Evolutionary conservation across 2,797 vertebrate genomes (phyloP), one percentile per base, ranked within the genome.

Genomic region (Rhodeus uyekii): DNA sequence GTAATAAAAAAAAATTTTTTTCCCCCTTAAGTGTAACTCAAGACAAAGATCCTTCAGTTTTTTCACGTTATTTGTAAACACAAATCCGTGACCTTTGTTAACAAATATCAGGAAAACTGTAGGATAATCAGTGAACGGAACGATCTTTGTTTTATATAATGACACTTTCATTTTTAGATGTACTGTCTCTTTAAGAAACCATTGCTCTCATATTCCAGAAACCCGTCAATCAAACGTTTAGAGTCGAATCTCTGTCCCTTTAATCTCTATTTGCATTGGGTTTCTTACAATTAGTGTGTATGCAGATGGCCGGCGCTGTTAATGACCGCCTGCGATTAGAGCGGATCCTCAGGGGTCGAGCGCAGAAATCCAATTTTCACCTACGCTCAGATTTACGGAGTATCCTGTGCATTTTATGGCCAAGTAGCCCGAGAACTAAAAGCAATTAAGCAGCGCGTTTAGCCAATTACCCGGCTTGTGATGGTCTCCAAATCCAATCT

Each of bases 281-380:
- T 83, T 88, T 79, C 44, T 72, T 46, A 18, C 44, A 18, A 29
- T 69, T 27, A 29, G 24, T 60, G 32, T 39, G 29, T 50, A 55
- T 77, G 71, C 85, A 87, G 79, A 87, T 76, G 83, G 83, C 34
- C 39, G 60, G 42, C 38, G 74, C 27, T 71, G 76, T 83, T 85
- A 89, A 86, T 76, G 86, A 83, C 80, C 64, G 1, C 5, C 68
- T 34, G 53, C 9, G 76, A 82, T 82, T 77, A 76, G 38, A 76
- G 46, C 55, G 29, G 80, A 78, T 89, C 85, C 72, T 85, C 69
- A 27, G 84, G 82, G 80, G 67, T 79, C 84, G 39, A 9, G 8
- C 44, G 68, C 65, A 76, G 78, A 81, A 84, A 87, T 88, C 83
- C 80, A 82, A 87, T 87, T 88, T 88, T 85, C 80, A 86, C 75